These are phyloP conservation scores for Sebastes goodei DNA, from an alignment of 2,797 vertebrate genomes.

Conservation along the genomic window DNA sequence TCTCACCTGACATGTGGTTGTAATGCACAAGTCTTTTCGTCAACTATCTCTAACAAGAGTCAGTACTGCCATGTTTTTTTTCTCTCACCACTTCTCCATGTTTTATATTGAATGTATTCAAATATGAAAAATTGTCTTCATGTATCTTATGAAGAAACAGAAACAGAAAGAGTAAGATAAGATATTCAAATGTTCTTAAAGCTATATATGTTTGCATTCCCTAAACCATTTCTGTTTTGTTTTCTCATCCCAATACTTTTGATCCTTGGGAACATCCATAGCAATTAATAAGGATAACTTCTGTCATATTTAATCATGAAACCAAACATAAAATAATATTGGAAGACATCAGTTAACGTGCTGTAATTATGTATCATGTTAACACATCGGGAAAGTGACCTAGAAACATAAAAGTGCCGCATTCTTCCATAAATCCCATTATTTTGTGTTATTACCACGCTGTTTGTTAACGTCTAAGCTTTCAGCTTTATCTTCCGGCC, in stretches of 20 bases:
- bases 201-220: not conserved
- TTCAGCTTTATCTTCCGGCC: slow-evolving; percentile 10
- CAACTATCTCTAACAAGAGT: not conserved
- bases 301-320: not conserved
- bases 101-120: not conserved
- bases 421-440: not conserved
- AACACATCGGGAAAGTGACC: not conserved
- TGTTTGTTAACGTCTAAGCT: not conserved
- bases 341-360: not conserved
- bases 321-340: not conserved
- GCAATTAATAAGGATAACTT: not conserved
- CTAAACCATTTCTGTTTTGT: not conserved
- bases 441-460: not conserved
- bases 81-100: not conserved
- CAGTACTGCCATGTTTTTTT: not conserved
- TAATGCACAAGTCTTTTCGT: no score
- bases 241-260: not conserved
- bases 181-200: not conserved
- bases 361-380: not conserved
- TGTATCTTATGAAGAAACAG: not conserved
- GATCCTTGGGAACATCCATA: not conserved
- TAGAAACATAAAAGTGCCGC: not conserved
- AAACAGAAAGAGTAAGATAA: not conserved
- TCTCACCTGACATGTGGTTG: not conserved
- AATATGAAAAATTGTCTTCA: not conserved